Evolutionary conservation across 2,797 vertebrate genomes (phyloP).

Genomic region (Euthynnus affinis): DNA sequence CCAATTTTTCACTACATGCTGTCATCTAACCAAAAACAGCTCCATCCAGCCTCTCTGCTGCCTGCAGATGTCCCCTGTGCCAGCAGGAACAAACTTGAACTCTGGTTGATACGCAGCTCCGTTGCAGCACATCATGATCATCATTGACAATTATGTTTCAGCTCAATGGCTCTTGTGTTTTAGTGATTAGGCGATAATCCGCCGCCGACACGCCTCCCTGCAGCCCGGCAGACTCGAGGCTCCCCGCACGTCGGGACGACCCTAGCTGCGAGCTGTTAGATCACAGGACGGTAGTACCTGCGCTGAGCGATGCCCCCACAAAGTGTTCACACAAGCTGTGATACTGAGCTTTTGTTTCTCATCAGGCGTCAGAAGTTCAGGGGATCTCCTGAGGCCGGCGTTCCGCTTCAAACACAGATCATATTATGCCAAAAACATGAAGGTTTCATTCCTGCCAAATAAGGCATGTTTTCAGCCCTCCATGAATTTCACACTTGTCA

Average conservation of each 20-base stretch:
- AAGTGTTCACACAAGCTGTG: not conserved
- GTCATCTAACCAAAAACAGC: slow-evolving; percentile 59
- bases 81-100: slow-evolving; percentile 34
- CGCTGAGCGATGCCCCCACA: not conserved
- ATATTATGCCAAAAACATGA: slow-evolving; percentile 33
- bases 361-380: slow-evolving; percentile 14
- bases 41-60: slow-evolving; percentile 32
- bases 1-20: slow-evolving; percentile 75
- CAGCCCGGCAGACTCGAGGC: slow-evolving; percentile 44
- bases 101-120: slow-evolving; percentile 34
- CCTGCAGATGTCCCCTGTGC: not conserved
- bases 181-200: slow-evolving; percentile 50
- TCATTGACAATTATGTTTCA: slow-evolving; percentile 43
- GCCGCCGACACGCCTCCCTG: slow-evolving; percentile 9
- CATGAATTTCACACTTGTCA: not conserved
- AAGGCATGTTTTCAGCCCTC: not conserved
- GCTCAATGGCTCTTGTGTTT: slow-evolving; percentile 65
- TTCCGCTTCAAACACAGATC: slow-evolving; percentile 12
- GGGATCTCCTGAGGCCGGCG: not conserved
- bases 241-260: not conserved
- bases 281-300: slow-evolving; percentile 31
- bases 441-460: slow-evolving; percentile 2
- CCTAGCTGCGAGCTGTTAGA: not conserved
- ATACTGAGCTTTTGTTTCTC: slow-evolving; percentile 12
- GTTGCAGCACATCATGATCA: slow-evolving; percentile 46